Evolutionary conservation across 2,113 vertebrate genomes (phyloP).

Genomic region (Marmota monax): DNA sequence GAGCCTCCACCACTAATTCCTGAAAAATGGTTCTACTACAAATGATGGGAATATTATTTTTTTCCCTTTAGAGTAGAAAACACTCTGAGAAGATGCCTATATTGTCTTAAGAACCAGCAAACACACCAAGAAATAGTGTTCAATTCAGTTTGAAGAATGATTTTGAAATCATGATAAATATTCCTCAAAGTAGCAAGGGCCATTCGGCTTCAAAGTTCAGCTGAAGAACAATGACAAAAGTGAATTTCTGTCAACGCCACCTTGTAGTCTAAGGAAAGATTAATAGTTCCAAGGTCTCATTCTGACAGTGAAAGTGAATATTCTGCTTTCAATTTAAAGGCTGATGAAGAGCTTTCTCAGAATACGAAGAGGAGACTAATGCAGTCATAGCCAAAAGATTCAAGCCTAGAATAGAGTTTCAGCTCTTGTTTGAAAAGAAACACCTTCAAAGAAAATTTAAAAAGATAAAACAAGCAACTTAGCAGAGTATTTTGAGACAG

Average conservation of each 20-base stretch:
- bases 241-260: slow-evolving; percentile 92
- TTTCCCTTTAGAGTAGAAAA: neutral
- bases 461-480: slow-evolving; percentile 84
- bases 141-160: slow-evolving; percentile 73
- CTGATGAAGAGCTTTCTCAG: slow-evolving; percentile 47
- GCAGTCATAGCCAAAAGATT: slow-evolving; percentile 40
- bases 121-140: slow-evolving; percentile 88
- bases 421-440: slow-evolving; percentile 64
- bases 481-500: slow-evolving; percentile 97
- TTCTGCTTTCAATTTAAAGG: slow-evolving; percentile 71
- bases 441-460: slow-evolving; percentile 69
- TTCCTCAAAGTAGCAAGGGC: slow-evolving; percentile 86
- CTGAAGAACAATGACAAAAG: slow-evolving; percentile 88
- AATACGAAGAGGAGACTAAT: slow-evolving; percentile 52
- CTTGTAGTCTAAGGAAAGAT: slow-evolving; percentile 92
- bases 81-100: neutral
- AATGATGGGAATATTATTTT: neutral
- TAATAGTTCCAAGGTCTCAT: slow-evolving; percentile 79
- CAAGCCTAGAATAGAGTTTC: slow-evolving; percentile 49
- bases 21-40: neutral
- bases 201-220: neutral
- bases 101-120: slow-evolving; percentile 92
- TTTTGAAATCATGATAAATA: slow-evolving; percentile 84
- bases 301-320: slow-evolving; percentile 79
- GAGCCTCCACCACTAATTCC: neutral